These are phyloP conservation scores for Ferrisia virgata DNA, from an alignment of 2,888 invertebrate species.

Conservation along the genomic window DNA sequence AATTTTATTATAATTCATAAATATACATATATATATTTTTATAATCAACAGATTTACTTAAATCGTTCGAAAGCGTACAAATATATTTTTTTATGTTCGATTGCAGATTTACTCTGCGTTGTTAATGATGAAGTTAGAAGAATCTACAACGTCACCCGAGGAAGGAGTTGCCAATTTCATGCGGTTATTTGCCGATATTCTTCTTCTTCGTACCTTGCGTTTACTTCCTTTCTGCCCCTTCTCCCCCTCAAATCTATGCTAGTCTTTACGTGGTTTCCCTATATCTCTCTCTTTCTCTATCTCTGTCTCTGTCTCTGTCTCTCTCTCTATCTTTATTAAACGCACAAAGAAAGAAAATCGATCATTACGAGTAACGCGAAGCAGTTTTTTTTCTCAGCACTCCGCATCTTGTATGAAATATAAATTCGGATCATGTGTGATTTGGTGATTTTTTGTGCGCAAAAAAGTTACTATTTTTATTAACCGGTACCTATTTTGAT, in stretches of 20 bases:
- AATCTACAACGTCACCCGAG: background rate
- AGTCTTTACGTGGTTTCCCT: background rate
- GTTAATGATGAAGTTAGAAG: background rate
- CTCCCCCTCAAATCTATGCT: background rate
- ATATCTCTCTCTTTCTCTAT: background rate
- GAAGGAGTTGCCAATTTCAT: background rate
- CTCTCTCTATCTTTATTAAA: background rate
- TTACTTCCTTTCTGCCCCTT: background rate
- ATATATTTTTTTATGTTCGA: background rate
- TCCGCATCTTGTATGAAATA: background rate
- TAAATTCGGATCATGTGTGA: background rate
- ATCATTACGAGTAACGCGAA: background rate
- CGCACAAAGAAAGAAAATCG: background rate
- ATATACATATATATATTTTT: no score
- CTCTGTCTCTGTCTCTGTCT: no score
- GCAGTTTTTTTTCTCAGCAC: background rate
- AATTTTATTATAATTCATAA: no score
- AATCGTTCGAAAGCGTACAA: background rate
- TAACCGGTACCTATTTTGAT: background rate
- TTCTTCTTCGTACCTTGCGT: no score
- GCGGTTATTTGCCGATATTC: no score
- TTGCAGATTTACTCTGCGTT: background rate
- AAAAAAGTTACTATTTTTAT: background rate
- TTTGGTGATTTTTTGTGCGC: background rate
- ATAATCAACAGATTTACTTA: no score